Evolutionary conservation across 2,797 vertebrate species (phyloP).

Genomic region (Setipinna tenuifilis): DNA sequence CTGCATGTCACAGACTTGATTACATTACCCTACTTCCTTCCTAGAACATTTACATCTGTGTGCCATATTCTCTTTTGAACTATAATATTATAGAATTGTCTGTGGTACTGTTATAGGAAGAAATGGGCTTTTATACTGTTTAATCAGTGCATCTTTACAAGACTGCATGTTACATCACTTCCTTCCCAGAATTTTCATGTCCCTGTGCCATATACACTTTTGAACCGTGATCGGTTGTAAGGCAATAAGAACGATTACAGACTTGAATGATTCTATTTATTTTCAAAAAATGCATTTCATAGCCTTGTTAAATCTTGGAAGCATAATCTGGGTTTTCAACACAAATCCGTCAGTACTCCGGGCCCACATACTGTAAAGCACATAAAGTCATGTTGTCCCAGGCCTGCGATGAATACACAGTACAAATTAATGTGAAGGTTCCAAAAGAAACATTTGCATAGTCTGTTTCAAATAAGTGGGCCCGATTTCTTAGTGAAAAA

Average conservation of each 20-base stretch:
- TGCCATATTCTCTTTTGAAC: no score
- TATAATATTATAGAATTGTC: no score
- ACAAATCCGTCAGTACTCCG: slow-evolving; percentile 14
- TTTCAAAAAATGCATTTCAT: slow-evolving; percentile 26
- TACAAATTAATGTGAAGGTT: slow-evolving; percentile 12
- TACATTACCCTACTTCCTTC: no score
- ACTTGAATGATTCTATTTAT: background rate
- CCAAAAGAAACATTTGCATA: slow-evolving; percentile 24
- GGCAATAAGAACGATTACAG: background rate
- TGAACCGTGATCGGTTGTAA: background rate
- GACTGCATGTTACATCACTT: background rate
- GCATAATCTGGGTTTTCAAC: slow-evolving; percentile 23
- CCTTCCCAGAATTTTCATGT: background rate
- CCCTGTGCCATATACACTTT: background rate
- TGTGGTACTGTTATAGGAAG: background rate
- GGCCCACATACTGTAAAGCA: background rate
- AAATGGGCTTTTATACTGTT: background rate
- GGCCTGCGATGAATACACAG: slow-evolving; percentile 17
- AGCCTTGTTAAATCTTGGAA: slow-evolving; percentile 14
- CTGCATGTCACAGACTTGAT: no score
- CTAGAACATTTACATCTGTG: no score
- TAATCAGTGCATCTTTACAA: background rate
- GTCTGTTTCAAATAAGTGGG: slow-evolving; percentile 24
- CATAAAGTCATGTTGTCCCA: slow-evolving; percentile 7
- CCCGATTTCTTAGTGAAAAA: slow-evolving; percentile 13